phyloP scores from a whole-genome alignment of 2,888 invertebrate species.

The Leucania comma region DNA sequence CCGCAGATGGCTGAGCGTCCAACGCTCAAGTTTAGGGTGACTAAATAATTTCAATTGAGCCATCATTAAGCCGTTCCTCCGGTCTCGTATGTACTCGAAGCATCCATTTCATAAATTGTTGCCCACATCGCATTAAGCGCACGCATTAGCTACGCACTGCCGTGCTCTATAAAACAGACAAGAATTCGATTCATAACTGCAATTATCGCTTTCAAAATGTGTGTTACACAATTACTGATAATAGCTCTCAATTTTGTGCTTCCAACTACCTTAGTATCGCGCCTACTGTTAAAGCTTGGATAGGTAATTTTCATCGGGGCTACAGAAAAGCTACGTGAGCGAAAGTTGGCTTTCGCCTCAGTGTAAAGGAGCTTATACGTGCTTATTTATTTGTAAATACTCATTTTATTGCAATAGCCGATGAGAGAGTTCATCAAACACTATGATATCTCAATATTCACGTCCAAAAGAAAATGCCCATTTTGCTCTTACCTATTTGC shows the following conservation, averaged over 20 bases:
- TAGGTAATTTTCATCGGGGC: constrained; percentile 60
- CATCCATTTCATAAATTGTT: constrained; percentile 62
- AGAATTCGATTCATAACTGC: constrained; percentile 76
- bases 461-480: constrained; percentile 8
- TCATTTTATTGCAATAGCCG: constrained; percentile 65
- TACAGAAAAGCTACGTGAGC: constrained; percentile 68
- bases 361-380: constrained; percentile 45
- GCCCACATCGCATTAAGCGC: constrained; percentile 46
- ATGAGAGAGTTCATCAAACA: constrained; percentile 49
- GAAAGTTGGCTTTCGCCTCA: constrained; percentile 63
- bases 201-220: constrained; percentile 78
- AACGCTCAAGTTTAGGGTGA: constrained; percentile 76
- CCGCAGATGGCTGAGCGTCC: constrained; percentile 79
- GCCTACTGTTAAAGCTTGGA: constrained; percentile 64
- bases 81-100: constrained; percentile 35
- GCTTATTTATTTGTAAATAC: constrained; percentile 58
- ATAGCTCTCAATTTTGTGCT: constrained; percentile 69
- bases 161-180: constrained; percentile 76
- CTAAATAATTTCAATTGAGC: constrained; percentile 73
- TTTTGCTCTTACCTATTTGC: constrained; percentile 30
- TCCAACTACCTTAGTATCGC: constrained; percentile 46
- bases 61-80: constrained; percentile 65
- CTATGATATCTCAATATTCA: constrained; percentile 17
- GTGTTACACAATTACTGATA: constrained; percentile 73
- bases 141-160: constrained; percentile 51